A percentile compares a stretch with the other conserved stretches of the same genome.
Evolutionary conservation across 23 tunicate species (phyloP).

Genomic region (Ciona savignyi): DNA sequence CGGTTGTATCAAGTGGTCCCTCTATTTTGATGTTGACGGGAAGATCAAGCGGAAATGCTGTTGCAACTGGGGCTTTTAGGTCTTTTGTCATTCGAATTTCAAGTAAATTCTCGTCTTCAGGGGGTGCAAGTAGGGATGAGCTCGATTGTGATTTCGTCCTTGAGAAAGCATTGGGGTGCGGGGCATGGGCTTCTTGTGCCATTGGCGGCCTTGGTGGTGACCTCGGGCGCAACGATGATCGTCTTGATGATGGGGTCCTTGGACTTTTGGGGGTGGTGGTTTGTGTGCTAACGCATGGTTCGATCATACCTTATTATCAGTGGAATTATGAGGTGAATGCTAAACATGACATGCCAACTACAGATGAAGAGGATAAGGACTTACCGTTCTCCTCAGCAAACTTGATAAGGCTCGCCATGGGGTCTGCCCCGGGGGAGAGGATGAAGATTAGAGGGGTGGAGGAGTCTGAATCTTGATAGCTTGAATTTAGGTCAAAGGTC

Average conservation of each 20-base stretch:
- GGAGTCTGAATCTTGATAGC: slow-evolving; percentile 78
- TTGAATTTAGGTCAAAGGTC: slow-evolving; percentile 61
- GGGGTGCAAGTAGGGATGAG: slow-evolving; percentile 20
- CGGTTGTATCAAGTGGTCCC: not conserved
- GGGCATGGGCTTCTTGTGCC: not conserved
- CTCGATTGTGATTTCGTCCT: not conserved
- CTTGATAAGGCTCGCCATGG: slow-evolving; percentile 83
- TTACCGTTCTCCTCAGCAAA: slow-evolving; percentile 90
- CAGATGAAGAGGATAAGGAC: not conserved
- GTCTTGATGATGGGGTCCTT: slow-evolving; percentile 52
- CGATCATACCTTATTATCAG: slow-evolving; percentile 52
- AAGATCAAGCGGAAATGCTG: not conserved
- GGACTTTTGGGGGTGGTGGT: slow-evolving; percentile 57
- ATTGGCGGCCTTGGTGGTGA: slow-evolving; percentile 46
- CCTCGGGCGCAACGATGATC: slow-evolving; percentile 60
- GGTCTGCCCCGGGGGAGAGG: slow-evolving; percentile 89
- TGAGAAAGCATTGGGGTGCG: too few species aligned
- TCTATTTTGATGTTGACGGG: not conserved
- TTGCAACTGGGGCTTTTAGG: not conserved
- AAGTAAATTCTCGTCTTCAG: not conserved
- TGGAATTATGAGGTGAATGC: slow-evolving; percentile 11
- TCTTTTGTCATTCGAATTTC: not conserved
- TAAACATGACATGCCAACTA: slow-evolving; percentile 10
- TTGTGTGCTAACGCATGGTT: slow-evolving; percentile 36
- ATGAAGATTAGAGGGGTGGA: slow-evolving; percentile 86